Conservation (phyloP, 2,888 invertebrate species). For the Candidula unifasciata region DNA sequence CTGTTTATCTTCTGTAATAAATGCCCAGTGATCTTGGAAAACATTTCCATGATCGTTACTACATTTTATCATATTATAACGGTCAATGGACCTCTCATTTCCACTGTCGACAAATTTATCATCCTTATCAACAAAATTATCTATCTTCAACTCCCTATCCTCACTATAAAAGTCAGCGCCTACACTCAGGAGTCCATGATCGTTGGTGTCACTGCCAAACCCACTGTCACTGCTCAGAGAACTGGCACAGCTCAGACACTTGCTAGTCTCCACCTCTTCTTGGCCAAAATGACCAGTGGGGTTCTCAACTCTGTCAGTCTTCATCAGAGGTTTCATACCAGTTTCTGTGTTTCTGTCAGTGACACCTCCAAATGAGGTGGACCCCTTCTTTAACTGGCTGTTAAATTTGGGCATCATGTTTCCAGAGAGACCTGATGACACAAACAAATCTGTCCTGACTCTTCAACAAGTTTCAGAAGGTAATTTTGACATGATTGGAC, state of each 20-base stretch:
- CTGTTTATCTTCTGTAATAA: background rate
- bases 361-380: background rate
- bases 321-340: too few species aligned
- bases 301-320: background rate
- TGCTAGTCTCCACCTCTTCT: background rate
- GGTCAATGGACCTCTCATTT: too few species aligned
- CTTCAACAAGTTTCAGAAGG: too few species aligned
- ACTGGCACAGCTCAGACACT: background rate
- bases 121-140: too few species aligned
- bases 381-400: background rate
- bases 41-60: background rate
- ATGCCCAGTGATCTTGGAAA: background rate
- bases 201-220: slow-evolving; percentile 29
- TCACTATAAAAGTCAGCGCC: too few species aligned
- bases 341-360: background rate
- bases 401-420: background rate
- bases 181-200: background rate
- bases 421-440: too few species aligned
- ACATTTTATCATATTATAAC: too few species aligned
- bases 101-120: too few species aligned
- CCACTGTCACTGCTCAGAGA: slow-evolving; percentile 29
- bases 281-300: background rate
- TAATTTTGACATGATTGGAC: too few species aligned
- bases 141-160: too few species aligned
- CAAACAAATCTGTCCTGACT: too few species aligned